phyloP scores from a whole-genome alignment of 2,888 invertebrate species.

The Bimastos eiseni region DNA sequence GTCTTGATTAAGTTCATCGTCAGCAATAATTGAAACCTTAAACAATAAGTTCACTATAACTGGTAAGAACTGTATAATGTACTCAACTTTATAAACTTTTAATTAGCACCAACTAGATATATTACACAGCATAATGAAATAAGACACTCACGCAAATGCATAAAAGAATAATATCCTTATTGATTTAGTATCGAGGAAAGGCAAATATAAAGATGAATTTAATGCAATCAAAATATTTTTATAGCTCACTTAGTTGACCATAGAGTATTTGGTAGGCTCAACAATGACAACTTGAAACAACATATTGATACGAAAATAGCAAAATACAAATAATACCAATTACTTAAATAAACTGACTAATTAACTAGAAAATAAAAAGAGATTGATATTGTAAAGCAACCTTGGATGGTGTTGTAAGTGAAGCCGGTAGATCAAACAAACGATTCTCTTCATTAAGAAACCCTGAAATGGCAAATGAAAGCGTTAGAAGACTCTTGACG shows the following conservation, averaged over 20 bases:
- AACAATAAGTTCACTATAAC: constrained; percentile 36
- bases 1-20: constrained; percentile 49
- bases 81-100: not conserved
- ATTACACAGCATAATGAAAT: not conserved
- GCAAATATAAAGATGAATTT: not conserved
- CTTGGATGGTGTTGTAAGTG: not conserved
- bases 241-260: not conserved
- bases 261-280: not conserved
- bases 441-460: not conserved
- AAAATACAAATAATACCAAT: not conserved
- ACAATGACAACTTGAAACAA: not conserved
- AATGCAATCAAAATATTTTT: not conserved
- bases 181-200: too few relatives aligned
- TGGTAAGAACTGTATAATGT: not conserved
- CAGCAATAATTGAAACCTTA: constrained; percentile 53
- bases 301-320: not conserved
- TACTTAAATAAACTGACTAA: not conserved
- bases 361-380: not conserved
- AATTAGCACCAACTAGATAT: not conserved
- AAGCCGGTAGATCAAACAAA: not conserved
- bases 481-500: not conserved
- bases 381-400: not conserved
- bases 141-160: not conserved
- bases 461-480: not conserved
- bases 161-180: not conserved